A percentile compares a stretch with the other conserved stretches of the same genome.
These are phyloP conservation scores for Mareca penelope DNA, from an alignment of 2,797 vertebrate genomes.

Conservation along the genomic window DNA sequence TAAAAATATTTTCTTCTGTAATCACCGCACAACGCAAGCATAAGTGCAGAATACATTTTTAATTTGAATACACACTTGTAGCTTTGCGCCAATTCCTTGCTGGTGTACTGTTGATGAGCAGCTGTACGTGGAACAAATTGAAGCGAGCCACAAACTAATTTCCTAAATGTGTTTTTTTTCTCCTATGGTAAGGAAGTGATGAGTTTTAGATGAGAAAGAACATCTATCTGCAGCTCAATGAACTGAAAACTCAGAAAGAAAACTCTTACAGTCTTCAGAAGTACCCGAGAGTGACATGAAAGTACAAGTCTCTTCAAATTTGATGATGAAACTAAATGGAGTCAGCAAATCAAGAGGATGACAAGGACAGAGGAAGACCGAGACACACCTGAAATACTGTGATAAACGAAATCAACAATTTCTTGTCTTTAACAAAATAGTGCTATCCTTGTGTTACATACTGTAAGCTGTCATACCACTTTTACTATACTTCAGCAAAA, in stretches of 20 bases:
- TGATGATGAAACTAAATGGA: slow-evolving; percentile 44
- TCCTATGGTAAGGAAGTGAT: slow-evolving; percentile 33
- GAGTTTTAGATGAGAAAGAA: slow-evolving; percentile 60
- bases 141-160: slow-evolving; percentile 58
- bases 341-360: slow-evolving; percentile 28
- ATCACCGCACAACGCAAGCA: background rate
- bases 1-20: background rate
- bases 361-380: background rate
- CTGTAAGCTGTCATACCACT: background rate
- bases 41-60: background rate
- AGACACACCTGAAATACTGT: slow-evolving; percentile 26
- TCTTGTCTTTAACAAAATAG: slow-evolving; percentile 13
- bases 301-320: slow-evolving; percentile 47
- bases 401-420: slow-evolving; percentile 31
- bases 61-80: background rate
- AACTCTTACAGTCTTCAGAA: slow-evolving; percentile 42
- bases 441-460: background rate
- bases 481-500: slow-evolving; percentile 30
- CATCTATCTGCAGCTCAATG: slow-evolving; percentile 57
- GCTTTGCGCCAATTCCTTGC: background rate
- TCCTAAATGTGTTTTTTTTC: slow-evolving; percentile 47
- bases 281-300: background rate
- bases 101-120: background rate
- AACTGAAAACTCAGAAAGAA: slow-evolving; percentile 54
- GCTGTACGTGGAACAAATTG: slow-evolving; percentile 33